phyloP scores from a whole-genome alignment of 1,140 invertebrate genomes.

The Centruroides sculpturatus region DNA sequence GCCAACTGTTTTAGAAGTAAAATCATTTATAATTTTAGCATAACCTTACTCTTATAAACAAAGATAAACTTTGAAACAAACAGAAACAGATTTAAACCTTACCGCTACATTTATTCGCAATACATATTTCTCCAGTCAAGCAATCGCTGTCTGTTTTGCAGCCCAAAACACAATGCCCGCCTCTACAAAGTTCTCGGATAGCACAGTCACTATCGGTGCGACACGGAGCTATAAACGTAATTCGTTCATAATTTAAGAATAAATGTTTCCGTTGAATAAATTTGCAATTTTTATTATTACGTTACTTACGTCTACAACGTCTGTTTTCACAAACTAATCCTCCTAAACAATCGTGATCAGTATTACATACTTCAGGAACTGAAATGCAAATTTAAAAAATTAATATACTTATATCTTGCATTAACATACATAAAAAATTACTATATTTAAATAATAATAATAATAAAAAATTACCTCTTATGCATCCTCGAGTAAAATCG shows the following conservation, averaged over 20 bases:
- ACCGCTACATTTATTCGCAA: conserved; percentile 17
- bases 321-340: conserved; percentile 73
- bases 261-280: background rate
- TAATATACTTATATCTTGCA: background rate
- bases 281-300: background rate
- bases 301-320: conserved; percentile 59
- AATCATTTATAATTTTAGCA: background rate
- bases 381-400: background rate
- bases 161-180: conserved; percentile 50
- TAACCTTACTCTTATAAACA: background rate
- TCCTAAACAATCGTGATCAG: conserved; percentile 49
- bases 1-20: conserved; percentile 30
- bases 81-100: background rate
- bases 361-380: conserved; percentile 13
- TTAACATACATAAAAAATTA: background rate
- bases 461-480: conserved; percentile 4
- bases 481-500: conserved; percentile 14
- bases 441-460: background rate
- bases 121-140: conserved; percentile 18
- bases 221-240: conserved; percentile 37
- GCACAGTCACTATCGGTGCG: conserved; percentile 62
- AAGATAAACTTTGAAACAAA: background rate
- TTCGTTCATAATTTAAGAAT: no score
- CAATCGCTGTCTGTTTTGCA: conserved; percentile 19
- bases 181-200: conserved; percentile 55